A percentile compares a stretch with the other conserved stretches of the same genome.
These are phyloP conservation scores for Ascaphus truei DNA, from an alignment of 2,113 vertebrate species.

Conservation along the genomic window DNA sequence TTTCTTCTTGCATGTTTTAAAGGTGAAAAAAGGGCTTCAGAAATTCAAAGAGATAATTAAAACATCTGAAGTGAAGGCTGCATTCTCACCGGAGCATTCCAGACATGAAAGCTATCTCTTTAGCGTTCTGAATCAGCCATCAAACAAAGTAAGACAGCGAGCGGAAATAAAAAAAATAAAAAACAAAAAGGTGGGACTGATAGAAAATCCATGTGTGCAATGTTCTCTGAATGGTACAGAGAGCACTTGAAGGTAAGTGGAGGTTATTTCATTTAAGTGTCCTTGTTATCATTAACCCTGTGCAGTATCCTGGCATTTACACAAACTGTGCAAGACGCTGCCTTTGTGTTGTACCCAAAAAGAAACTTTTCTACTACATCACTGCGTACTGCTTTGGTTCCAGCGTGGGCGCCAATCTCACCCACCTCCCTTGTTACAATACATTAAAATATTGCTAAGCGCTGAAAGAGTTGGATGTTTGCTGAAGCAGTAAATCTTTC, in stretches of 20 bases:
- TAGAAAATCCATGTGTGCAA: conserved; percentile 32
- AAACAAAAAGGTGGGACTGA: conserved; percentile 24
- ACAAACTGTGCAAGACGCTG: not conserved
- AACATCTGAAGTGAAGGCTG: conserved; percentile 36
- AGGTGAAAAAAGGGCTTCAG: not conserved
- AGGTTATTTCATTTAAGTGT: conserved; percentile 29
- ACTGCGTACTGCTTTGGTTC: not conserved
- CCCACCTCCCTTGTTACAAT: too few relatives aligned
- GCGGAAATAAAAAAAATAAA: conserved; percentile 32
- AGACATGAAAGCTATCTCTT: conserved; percentile 48
- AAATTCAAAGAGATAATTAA: conserved; percentile 3
- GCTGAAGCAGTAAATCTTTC: too few relatives aligned
- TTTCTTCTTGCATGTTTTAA: not conserved
- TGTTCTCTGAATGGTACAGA: conserved; percentile 41
- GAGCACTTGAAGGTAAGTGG: conserved; percentile 27
- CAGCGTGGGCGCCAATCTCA: too few relatives aligned
- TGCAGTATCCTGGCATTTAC: not conserved
- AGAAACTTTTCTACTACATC: too few relatives aligned
- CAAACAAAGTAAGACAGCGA: conserved; percentile 32
- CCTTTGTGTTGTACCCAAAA: too few relatives aligned
- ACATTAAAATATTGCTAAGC: too few relatives aligned
- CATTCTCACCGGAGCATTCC: conserved; percentile 37
- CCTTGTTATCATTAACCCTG: conserved; percentile 6
- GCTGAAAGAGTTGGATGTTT: too few relatives aligned
- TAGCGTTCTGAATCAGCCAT: conserved; percentile 25